Evolutionary conservation across 2,797 vertebrate species (phyloP).

Genomic region (Acipenser oxyrinchus): DNA sequence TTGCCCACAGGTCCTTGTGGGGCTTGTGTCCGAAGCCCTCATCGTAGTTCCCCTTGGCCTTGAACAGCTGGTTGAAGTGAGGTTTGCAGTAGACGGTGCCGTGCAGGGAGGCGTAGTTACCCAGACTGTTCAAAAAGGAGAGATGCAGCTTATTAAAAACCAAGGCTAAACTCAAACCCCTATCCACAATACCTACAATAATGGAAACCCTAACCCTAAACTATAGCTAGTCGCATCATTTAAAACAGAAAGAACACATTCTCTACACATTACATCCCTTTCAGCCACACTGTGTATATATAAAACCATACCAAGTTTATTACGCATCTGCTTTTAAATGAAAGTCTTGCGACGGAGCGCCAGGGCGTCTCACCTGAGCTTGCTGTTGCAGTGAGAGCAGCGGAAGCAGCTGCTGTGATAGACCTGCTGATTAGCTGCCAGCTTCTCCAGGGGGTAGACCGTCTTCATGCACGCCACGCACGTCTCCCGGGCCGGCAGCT

Average conservation of each 20-base stretch:
- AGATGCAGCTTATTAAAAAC: not conserved
- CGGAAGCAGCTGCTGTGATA: conserved; percentile 91
- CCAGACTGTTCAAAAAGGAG: conserved; percentile 57
- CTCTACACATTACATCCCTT: too few relatives aligned
- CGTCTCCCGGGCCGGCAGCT: conserved; percentile 68
- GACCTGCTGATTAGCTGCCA: conserved; percentile 87
- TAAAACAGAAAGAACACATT: too few relatives aligned
- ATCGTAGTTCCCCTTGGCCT: conserved; percentile 94
- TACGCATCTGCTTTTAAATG: too few relatives aligned
- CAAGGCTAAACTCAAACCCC: too few relatives aligned
- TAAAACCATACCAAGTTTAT: too few relatives aligned
- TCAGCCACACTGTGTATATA: too few relatives aligned
- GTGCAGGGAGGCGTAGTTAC: conserved; percentile 82
- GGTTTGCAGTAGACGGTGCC: conserved; percentile 92
- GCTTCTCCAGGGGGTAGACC: conserved; percentile 89
- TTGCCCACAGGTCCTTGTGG: conserved; percentile 87
- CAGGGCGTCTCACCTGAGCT: conserved; percentile 71
- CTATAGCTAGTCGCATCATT: too few relatives aligned
- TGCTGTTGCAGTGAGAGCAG: conserved; percentile 86
- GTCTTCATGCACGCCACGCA: conserved; percentile 88
- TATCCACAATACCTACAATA: too few relatives aligned
- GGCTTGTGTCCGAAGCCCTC: conserved; percentile 92
- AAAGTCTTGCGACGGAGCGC: too few relatives aligned
- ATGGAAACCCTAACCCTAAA: too few relatives aligned
- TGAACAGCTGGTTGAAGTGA: conserved; percentile 94